Evolutionary conservation across 53 echinoderm and acorn worm genomes (phyloP).

Genomic region (Hippasteria phrygiana): DNA sequence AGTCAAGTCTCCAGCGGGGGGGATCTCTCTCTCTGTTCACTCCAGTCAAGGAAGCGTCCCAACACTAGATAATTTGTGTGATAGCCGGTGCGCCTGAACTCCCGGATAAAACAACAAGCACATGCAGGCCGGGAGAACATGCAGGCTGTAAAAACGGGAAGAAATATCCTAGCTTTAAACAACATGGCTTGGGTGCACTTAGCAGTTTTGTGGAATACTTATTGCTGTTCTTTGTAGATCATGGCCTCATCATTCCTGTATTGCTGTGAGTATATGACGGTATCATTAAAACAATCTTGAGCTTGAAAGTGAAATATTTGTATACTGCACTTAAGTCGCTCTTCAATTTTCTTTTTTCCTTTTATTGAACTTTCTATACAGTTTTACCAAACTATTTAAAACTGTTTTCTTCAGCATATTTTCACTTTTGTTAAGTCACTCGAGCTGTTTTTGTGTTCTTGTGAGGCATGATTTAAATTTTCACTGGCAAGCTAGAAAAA

Average conservation of each 20-base stretch:
- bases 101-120: conserved; percentile 23
- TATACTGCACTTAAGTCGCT: no score
- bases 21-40: neutral
- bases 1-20: conserved; percentile 59
- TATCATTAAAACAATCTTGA: neutral
- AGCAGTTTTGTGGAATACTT: conserved; percentile 34
- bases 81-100: conserved; percentile 51
- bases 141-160: conserved; percentile 21
- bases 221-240: neutral
- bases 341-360: neutral
- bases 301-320: neutral
- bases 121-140: conserved; percentile 13
- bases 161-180: neutral
- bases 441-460: no score
- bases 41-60: conserved; percentile 23
- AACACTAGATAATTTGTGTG: conserved; percentile 63
- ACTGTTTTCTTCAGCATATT: no score
- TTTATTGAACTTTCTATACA: no score
- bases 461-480: no score
- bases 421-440: no score
- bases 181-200: conserved; percentile 15
- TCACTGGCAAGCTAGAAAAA: no score
- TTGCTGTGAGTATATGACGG: conserved; percentile 35
- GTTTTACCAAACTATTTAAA: no score
- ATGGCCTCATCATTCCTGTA: conserved; percentile 16